Base-by-base conservation (phyloP, 1,140 invertebrate genomes). In the Carposina sasakii region DNA sequence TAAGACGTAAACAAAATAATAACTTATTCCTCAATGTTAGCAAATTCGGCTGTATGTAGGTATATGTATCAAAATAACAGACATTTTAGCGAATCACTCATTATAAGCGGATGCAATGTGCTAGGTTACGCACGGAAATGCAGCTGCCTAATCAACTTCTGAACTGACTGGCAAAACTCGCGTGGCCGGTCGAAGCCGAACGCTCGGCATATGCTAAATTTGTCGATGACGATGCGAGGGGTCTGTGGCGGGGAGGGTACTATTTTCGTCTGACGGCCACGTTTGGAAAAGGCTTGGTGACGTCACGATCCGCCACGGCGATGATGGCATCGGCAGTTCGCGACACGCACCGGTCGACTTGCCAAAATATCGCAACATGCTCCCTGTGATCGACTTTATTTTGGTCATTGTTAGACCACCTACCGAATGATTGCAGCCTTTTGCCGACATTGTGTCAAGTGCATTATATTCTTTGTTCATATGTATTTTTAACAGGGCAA, bases 241-340 rank as follows among this genome's bases (percentile, higher is more conserved):
- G 74, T 61, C 63, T 67, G 72, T 54, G 60, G 74, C 58, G 76
- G 67, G 71, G 70, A 70, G 75, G 79, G 76, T 69, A 70, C 77
- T 84, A 84, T 84, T 84, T 84, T 81, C 71, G 81, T 84, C 81
- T 84, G 77, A 70, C 81, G 70, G 81, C 77, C 77, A 81, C 81
- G 81, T 84, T 84, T 81, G 79, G 77, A 83, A 83, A 83, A 83
- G 76, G 79, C 69, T 67, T 56, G 76, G 65, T 83, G 79, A 83
- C 79, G 79, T 84, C 81, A 84, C 75, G 67, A 62, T 76, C 70
- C 70, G 75, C 75, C 68, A 65, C 73, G 67, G 76, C 77, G 79
- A 81, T 84, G 79, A 75, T 78, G 78, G 75, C 79, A 84, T 81
- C 77, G 71, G 48, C 60, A 64, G 65, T 52, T 62, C 71, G 74